Conservation (phyloP, 2,888 invertebrate genomes). For the Bombylius major region DNA sequence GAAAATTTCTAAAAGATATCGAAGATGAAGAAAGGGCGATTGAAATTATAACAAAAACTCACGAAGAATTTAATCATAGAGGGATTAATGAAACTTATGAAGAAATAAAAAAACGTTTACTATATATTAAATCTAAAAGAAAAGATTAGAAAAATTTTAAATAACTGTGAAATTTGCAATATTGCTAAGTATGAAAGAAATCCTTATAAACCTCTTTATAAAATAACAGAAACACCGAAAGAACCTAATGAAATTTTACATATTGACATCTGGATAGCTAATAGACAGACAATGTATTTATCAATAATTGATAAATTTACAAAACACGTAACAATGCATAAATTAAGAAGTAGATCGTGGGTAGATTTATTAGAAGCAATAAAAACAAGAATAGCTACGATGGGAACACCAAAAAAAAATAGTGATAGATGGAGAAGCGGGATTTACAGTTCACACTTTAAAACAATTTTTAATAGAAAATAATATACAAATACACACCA, state of each 20-base stretch:
- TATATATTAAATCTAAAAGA: conserved; percentile 29
- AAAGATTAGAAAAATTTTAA: conserved; percentile 42
- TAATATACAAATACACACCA: too few species aligned
- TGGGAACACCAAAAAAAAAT: too few species aligned
- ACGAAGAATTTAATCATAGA: conserved; percentile 4
- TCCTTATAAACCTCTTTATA: conserved; percentile 4
- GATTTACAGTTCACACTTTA: too few species aligned
- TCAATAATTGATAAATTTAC: too few species aligned
- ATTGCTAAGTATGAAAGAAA: conserved; percentile 1
- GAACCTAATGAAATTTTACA: conserved; percentile 5
- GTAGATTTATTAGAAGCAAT: too few species aligned
- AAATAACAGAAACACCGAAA: background rate
- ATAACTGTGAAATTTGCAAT: too few species aligned
- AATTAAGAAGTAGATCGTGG: too few species aligned
- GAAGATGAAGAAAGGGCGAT: conserved; percentile 4
- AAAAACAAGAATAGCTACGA: too few species aligned
- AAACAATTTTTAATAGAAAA: too few species aligned
- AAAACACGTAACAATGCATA: too few species aligned
- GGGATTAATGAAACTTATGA: conserved; percentile 6
- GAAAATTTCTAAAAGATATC: conserved; percentile 4
- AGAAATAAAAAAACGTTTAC: conserved; percentile 7
- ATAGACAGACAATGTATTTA: conserved; percentile 3
- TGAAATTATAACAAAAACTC: background rate
- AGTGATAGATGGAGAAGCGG: too few species aligned
- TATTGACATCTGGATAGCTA: conserved; percentile 5